Base-by-base conservation (phyloP, 2,888 invertebrate species). In the Xanthorhoe spadicearia region DNA sequence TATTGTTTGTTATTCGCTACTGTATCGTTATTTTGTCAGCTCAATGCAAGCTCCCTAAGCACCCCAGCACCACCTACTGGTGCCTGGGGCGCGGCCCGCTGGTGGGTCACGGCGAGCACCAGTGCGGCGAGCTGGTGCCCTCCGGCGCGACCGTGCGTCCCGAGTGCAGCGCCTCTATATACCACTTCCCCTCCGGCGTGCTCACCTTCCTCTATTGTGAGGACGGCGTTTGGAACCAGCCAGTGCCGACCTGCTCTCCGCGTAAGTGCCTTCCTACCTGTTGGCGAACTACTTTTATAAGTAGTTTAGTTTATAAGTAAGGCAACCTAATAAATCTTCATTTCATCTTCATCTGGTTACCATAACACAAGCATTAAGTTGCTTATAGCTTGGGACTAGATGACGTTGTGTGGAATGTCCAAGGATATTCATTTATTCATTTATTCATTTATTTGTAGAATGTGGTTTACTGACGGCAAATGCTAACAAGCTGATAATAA, bases 191-290 rank as follows among this genome's bases (percentile, higher is more conserved):
- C 4, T 66, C 55, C 4, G 69, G 71, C 1, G 66, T 66, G 0
- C 62, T 69, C 6, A 48, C 55, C 17, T 69, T 67, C 52, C 64
- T 71, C 60, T 66, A 64, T 49, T 71, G 71, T 38, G 64, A 60
- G 13, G 68, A 71, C 7, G 71, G 71, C 13, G 61, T 46, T 8
- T 71, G 71, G 71, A 62, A 71, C 23, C 49, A 23, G 2, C 32
- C 59, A 0, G 62, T 71, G 3, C 64, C 61, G 1, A 49, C 66
- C 19, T 71, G 71, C 38, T 64, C 68, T 66, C 4, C 62, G 17
- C 55, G 55, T 62, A 28, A 62, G 61, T n/a, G n/a, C n/a, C n/a
- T n/a, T n/a, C n/a, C n/a, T n/a, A n/a, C n/a, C n/a, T n/a, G n/a
- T n/a, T n/a, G n/a, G n/a, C n/a, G n/a, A n/a, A n/a, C n/a, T n/a